Evolutionary conservation across 2,888 invertebrate species (phyloP).

Genomic region (Synergus japonicus): DNA sequence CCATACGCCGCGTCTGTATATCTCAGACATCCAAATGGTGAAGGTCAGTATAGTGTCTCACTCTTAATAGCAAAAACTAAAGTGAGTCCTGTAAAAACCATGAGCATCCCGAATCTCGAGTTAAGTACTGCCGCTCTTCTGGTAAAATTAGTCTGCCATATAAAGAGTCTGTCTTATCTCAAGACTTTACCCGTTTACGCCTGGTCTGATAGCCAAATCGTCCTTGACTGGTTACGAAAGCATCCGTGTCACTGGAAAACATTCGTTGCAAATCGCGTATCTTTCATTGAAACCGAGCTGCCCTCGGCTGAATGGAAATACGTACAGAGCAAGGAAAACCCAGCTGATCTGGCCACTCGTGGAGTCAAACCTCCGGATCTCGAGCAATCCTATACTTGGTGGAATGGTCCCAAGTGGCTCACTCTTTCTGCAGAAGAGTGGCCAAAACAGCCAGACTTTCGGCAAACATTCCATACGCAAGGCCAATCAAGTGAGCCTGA

Average conservation of each 20-base stretch:
- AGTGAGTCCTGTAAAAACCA: slow-evolving; percentile 46
- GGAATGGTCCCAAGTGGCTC: slow-evolving; percentile 46
- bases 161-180: slow-evolving; percentile 10
- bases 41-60: background rate
- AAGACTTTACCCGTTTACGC: slow-evolving; percentile 26
- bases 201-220: slow-evolving; percentile 53
- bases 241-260: slow-evolving; percentile 49
- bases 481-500: slow-evolving; percentile 11
- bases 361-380: slow-evolving; percentile 38
- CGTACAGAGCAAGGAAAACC: no score
- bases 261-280: no score
- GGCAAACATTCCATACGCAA: background rate
- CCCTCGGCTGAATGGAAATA: no score
- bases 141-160: slow-evolving; percentile 7
- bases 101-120: slow-evolving; percentile 46
- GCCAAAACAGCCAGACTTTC: no score
- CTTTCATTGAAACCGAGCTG: slow-evolving; percentile 45
- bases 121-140: slow-evolving; percentile 42
- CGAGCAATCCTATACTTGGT: slow-evolving; percentile 12
- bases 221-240: slow-evolving; percentile 49
- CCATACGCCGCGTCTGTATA: slow-evolving; percentile 50
- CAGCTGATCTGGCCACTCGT: slow-evolving; percentile 38
- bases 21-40: background rate
- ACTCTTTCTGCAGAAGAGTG: background rate
- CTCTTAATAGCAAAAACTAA: slow-evolving; percentile 16